These are phyloP conservation scores for Augochlora pura DNA, from an alignment of 1,140 invertebrate species.

Conservation along the genomic window DNA sequence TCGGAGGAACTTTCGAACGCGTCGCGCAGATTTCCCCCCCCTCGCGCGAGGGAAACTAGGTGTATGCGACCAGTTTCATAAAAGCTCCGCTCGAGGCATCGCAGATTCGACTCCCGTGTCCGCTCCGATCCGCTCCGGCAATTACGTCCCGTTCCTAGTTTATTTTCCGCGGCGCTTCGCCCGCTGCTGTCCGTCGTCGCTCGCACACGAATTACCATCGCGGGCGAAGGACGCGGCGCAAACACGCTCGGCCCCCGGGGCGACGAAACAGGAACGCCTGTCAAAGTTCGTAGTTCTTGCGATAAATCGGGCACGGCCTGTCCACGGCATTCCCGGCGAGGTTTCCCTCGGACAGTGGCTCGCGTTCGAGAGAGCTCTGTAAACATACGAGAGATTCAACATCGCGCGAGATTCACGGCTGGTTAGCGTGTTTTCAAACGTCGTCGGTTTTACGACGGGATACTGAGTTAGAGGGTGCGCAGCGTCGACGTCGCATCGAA, in stretches of 20 bases:
- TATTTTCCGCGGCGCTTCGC: not conserved
- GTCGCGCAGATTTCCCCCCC: conserved; percentile 3
- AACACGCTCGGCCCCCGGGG: not conserved
- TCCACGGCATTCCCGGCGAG: not conserved
- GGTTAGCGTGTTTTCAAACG: not conserved
- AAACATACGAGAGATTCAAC: not conserved
- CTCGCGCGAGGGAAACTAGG: not conserved
- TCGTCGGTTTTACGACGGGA: not conserved
- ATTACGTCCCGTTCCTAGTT: conserved; percentile 19
- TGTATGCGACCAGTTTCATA: conserved; percentile 3
- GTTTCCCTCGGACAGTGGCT: not conserved
- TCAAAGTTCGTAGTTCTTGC: not conserved
- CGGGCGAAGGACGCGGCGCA: not conserved
- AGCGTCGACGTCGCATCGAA: not conserved
- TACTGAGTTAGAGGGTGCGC: too few species aligned
- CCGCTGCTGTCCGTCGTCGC: not conserved
- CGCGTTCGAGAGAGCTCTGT: not conserved
- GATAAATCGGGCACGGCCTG: not conserved
- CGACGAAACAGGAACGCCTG: not conserved
- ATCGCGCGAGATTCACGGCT: not conserved
- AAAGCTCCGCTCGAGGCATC: conserved; percentile 14
- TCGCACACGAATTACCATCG: not conserved
- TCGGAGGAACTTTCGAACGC: conserved; percentile 23
- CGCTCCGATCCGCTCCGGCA: conserved; percentile 17
- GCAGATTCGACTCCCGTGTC: conserved; percentile 14